A percentile compares a stretch with the other conserved stretches of the same genome.
Conservation (phyloP, 2,797 vertebrate species). For the Tapirus indicus region DNA sequence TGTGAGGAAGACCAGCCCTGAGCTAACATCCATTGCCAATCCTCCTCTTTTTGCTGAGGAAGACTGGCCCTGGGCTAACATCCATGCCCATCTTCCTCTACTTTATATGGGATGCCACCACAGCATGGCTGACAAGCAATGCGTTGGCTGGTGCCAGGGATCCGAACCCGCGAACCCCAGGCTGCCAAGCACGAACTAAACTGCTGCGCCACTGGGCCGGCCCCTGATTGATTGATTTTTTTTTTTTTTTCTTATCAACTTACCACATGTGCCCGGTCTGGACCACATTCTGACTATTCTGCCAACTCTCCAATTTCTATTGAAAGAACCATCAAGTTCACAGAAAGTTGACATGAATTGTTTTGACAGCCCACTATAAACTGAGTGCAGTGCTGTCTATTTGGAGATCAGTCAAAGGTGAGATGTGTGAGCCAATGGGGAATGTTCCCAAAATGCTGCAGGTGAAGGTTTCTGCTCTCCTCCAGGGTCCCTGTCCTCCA, state of each 20-base stretch:
- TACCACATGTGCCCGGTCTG: neutral
- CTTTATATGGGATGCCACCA: too few relatives aligned
- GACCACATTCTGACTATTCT: neutral
- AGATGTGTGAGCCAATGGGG: neutral
- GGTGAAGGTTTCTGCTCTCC: neutral
- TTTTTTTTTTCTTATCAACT: neutral
- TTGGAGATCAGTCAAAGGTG: neutral
- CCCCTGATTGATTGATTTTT: too few relatives aligned
- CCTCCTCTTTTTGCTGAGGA: too few relatives aligned
- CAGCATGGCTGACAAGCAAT: too few relatives aligned
- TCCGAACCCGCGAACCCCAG: too few relatives aligned
- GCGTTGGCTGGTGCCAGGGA: too few relatives aligned
- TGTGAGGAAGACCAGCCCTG: too few relatives aligned
- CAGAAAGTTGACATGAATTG: neutral
- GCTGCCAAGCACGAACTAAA: too few relatives aligned
- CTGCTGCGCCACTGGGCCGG: too few relatives aligned
- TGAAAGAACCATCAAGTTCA: neutral
- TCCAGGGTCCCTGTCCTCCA: neutral
- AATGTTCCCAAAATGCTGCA: neutral
- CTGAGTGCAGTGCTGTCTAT: neutral
- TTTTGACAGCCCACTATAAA: neutral
- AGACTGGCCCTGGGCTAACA: too few relatives aligned
- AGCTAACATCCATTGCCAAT: too few relatives aligned
- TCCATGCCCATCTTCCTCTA: too few relatives aligned
- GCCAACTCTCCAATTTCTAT: neutral